These are phyloP conservation scores for Andricus quercusramuli DNA, from an alignment of 2,888 invertebrate species.

Conservation along the genomic window DNA sequence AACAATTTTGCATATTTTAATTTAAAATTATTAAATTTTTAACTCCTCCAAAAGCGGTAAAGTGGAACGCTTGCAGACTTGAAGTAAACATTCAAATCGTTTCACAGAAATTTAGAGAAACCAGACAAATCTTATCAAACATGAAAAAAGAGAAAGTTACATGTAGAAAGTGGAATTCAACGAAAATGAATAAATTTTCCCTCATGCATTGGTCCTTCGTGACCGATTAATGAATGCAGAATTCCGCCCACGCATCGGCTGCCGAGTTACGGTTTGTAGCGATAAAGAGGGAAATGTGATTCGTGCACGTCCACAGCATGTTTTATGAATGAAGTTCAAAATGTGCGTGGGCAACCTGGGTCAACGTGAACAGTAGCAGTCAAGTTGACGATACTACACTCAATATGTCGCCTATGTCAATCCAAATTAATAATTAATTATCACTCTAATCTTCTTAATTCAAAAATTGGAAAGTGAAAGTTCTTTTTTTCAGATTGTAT, in stretches of 20 bases:
- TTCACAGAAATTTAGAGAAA: too few relatives aligned
- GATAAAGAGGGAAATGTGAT: conserved; percentile 68
- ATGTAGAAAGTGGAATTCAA: neutral
- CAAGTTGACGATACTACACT: conserved; percentile 58
- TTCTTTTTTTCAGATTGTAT: neutral
- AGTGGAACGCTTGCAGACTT: too few relatives aligned
- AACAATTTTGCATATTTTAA: too few relatives aligned
- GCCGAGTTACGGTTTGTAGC: conserved; percentile 62
- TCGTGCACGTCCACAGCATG: conserved; percentile 66
- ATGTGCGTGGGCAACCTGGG: conserved; percentile 64
- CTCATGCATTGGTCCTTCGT: neutral
- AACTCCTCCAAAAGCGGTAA: too few relatives aligned
- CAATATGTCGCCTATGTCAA: conserved; percentile 35
- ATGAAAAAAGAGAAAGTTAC: neutral
- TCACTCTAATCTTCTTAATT: neutral
- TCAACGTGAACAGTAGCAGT: conserved; percentile 60
- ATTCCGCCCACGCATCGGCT: conserved; percentile 58
- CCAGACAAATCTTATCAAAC: too few relatives aligned
- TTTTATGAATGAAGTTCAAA: conserved; percentile 69
- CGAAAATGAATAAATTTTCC: conserved; percentile 10
- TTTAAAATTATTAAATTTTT: too few relatives aligned
- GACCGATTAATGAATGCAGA: conserved; percentile 64
- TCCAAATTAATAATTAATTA: conserved; percentile 12
- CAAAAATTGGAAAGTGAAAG: neutral
- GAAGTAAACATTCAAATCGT: too few relatives aligned